phyloP scores from a whole-genome alignment of 2,113 vertebrate species.

The Opisthocomus hoazin region DNA sequence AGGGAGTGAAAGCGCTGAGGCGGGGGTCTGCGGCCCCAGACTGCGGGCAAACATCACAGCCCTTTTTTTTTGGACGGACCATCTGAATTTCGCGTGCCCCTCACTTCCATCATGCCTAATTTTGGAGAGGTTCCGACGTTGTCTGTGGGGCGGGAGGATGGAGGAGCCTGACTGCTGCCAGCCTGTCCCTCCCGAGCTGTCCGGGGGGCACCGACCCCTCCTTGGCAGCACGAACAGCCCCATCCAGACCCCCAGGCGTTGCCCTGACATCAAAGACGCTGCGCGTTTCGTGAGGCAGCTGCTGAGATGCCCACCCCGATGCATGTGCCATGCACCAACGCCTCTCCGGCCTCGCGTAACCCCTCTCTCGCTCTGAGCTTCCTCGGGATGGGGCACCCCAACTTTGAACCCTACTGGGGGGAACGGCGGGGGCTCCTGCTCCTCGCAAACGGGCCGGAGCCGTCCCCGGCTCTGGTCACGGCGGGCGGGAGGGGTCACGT shows the following conservation, averaged over 20 bases:
- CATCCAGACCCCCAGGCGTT: accelerated
- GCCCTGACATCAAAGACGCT: not conserved
- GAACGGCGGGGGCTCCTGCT: not conserved
- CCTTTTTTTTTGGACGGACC: not conserved
- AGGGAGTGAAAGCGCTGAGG: not conserved
- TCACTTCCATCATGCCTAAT: not conserved
- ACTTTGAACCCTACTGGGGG: not conserved
- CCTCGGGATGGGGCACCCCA: not conserved
- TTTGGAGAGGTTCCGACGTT: not conserved
- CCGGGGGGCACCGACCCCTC: not conserved
- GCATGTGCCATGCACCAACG: conserved; percentile 18
- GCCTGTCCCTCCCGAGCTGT: not conserved
- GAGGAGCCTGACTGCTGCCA: not conserved
- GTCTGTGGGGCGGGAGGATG: not conserved
- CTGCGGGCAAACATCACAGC: not conserved
- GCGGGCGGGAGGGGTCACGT: not conserved
- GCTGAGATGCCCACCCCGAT: not conserved
- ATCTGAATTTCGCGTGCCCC: not conserved
- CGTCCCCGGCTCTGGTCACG: not conserved
- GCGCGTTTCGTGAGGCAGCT: not conserved
- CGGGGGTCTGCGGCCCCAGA: not conserved
- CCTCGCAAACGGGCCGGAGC: not conserved
- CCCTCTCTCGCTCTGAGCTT: conserved; percentile 8
- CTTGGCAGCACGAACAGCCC: not conserved
- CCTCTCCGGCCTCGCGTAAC: not conserved